Base-by-base conservation (phyloP, 2,888 invertebrate genomes). In the Eilema depressum region DNA sequence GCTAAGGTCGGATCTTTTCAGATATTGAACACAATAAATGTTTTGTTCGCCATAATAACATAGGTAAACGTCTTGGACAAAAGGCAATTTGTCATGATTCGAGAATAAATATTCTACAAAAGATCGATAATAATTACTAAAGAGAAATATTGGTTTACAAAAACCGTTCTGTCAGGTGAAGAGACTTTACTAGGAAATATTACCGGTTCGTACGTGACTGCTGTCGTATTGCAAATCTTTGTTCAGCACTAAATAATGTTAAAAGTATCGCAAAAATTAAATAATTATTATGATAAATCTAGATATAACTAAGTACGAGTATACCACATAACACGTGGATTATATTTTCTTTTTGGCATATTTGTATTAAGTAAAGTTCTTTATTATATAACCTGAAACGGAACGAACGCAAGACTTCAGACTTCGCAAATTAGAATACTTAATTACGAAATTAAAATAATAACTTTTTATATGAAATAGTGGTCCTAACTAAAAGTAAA, bases 151-250 rank as follows among this genome's bases (percentile, higher is more conserved):
- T 65, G 41, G n/a, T 53, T 69, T 53, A 47, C 65, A 14, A 25
- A 37, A 57, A 66, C 28, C 23, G 7, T 70, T 69, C 59, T 56
- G 63, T 69, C 76, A 78, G 71, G 71, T 74, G 74, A 75, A 75
- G 75, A 79, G 76, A 78, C 76, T 75, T 83, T 81, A 75, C 71
- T 76, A 78, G 76, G 76, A 75, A 79, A 75, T 41, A 71, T 76
- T 74, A 25, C 37, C 69, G 33, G 47, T 74, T 73, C 57, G 68
- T 75, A 81, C 79, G 83, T 82, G 83, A 82, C 79, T 74, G 56
- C 11, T 28, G 61, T 56, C 47, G 59, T 63, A 71, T 71, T 75
- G 68, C 75, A 70, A 78, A 75, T 70, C 66, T 76, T 73, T 75
- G 64, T 64, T 37, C 33, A 33, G 8, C 5, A 75, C 47, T 20